These are phyloP conservation scores for Dynastes tityus DNA, from an alignment of 2,888 invertebrate genomes.

Conservation along the genomic window DNA sequence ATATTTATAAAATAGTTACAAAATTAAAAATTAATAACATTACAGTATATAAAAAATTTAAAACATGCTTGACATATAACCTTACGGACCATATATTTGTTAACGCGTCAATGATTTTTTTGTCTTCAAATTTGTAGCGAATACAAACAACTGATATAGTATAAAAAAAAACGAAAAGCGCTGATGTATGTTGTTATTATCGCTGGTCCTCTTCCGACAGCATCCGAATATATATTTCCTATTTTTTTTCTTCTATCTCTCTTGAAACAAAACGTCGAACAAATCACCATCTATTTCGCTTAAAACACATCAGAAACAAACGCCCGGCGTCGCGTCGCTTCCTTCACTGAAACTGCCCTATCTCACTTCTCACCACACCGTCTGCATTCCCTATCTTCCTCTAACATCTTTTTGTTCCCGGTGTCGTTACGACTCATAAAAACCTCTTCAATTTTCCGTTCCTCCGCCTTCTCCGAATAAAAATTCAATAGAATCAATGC, in stretches of 20 bases:
- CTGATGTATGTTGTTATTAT: background rate
- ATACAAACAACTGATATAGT: too few species aligned
- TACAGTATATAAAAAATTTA: too few species aligned
- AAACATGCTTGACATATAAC: too few species aligned
- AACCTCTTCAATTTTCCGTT: conserved; percentile 44
- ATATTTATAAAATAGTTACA: too few species aligned
- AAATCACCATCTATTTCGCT: conserved; percentile 22
- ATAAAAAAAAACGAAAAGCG: background rate
- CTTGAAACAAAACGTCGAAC: background rate
- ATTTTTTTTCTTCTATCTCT: background rate
- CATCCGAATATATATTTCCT: background rate
- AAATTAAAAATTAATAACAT: too few species aligned
- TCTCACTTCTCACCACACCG: background rate
- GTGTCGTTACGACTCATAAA: conserved; percentile 37
- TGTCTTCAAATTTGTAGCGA: too few species aligned
- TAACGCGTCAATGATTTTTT: too few species aligned
- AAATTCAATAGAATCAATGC: conserved; percentile 45
- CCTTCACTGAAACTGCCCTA: background rate
- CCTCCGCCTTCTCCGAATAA: conserved; percentile 37
- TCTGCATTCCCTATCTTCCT: background rate
- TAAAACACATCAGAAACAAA: conserved; percentile 27
- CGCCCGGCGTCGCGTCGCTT: background rate
- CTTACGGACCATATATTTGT: too few species aligned
- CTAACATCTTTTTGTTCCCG: conserved; percentile 22
- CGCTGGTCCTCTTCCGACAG: background rate